These are phyloP conservation scores for Acleris holmiana DNA, from an alignment of 2,888 invertebrate genomes.

Conservation along the genomic window DNA sequence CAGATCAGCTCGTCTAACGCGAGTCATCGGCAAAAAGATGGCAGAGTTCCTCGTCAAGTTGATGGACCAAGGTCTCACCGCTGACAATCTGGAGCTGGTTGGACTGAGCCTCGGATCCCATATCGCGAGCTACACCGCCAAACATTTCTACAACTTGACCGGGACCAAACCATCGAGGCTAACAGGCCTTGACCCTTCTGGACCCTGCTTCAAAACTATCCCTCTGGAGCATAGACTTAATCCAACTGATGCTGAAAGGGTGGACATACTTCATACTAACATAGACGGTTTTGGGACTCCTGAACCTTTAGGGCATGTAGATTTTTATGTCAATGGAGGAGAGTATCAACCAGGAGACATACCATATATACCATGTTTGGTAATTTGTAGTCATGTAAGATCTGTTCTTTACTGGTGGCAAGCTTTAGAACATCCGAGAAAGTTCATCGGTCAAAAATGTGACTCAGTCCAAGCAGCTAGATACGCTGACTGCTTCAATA, in stretches of 20 bases:
- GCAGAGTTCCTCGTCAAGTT: conserved; percentile 69
- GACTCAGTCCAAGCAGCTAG: conserved; percentile 69
- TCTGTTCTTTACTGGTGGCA: conserved; percentile 73
- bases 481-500: conserved; percentile 67
- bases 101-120: conserved; percentile 74
- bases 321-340: conserved; percentile 74
- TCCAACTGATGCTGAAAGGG: conserved; percentile 58
- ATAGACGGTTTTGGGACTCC: conserved; percentile 79
- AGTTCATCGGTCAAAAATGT: conserved; percentile 68
- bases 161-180: conserved; percentile 66
- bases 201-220: conserved; percentile 69
- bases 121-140: conserved; percentile 62
- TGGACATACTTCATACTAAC: conserved; percentile 73
- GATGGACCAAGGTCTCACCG: conserved; percentile 56
- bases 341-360: conserved; percentile 74
- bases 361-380: conserved; percentile 65
- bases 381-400: conserved; percentile 68
- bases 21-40: conserved; percentile 63
- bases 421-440: conserved; percentile 70
- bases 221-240: conserved; percentile 55
- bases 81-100: conserved; percentile 66
- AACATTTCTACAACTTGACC: conserved; percentile 62
- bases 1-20: conserved; percentile 70
- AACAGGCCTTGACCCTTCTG: conserved; percentile 74
- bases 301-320: conserved; percentile 68